A percentile compares a stretch with the other conserved stretches of the same genome.
phyloP scores from a whole-genome alignment of 2,113 vertebrate genomes.

The Mixornis gularis region DNA sequence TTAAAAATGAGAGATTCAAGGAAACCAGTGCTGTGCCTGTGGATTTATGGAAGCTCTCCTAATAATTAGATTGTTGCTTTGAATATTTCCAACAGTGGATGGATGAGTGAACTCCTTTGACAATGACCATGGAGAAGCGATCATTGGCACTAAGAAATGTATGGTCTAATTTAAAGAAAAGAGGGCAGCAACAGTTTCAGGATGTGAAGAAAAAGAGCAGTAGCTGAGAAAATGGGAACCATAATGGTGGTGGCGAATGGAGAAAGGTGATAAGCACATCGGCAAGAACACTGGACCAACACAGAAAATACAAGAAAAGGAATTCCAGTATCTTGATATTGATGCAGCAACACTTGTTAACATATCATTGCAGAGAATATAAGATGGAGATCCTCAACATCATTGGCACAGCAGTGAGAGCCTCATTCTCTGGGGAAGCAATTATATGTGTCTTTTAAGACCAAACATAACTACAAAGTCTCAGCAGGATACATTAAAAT shows the following conservation, averaged over 20 bases:
- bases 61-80: background rate
- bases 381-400: background rate
- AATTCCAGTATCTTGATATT: background rate
- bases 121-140: background rate
- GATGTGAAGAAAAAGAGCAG: background rate
- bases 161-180: background rate
- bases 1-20: background rate
- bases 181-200: background rate
- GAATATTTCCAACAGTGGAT: background rate
- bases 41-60: background rate
- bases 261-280: background rate
- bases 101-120: background rate
- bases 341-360: background rate
- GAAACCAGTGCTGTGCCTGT: accelerated
- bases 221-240: background rate
- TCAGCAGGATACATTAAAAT: background rate
- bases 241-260: background rate
- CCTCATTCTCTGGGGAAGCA: background rate
- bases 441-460: background rate
- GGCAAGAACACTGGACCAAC: background rate
- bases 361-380: background rate
- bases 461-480: background rate
- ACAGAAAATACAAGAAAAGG: background rate
- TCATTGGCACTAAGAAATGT: background rate
- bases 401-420: background rate